A percentile compares a stretch with the other conserved stretches of the same genome.
phyloP scores from a whole-genome alignment of 2,888 invertebrate genomes.

The Carterocephalus palaemon region DNA sequence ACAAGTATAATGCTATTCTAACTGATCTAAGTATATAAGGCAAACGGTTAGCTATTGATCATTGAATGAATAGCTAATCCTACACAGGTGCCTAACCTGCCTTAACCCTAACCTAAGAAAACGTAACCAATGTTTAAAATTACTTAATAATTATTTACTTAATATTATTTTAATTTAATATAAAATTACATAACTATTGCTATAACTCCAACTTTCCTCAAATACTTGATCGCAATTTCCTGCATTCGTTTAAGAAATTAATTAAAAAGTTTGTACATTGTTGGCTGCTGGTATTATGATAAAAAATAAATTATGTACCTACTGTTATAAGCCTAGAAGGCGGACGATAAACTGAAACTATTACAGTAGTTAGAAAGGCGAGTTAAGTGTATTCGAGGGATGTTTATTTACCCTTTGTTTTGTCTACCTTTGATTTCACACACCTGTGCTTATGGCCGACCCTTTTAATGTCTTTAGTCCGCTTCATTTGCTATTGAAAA shows the following conservation, averaged over 20 bases:
- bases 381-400: constrained; percentile 54
- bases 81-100: no score
- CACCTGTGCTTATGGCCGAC: constrained; percentile 59
- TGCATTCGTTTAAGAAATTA: constrained; percentile 7
- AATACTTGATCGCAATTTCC: neutral
- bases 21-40: no score
- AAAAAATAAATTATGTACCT: neutral
- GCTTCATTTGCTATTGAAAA: constrained; percentile 44
- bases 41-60: no score
- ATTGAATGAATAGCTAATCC: no score
- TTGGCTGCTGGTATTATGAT: neutral
- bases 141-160: no score
- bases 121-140: no score
- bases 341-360: constrained; percentile 1
- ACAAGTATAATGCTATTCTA: no score
- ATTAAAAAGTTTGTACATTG: constrained; percentile 15
- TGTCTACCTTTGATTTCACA: constrained; percentile 64
- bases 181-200: no score
- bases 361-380: constrained; percentile 37
- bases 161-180: no score
- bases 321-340: neutral
- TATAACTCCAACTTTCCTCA: neutral
- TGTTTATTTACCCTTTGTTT: constrained; percentile 24
- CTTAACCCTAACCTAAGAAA: no score
- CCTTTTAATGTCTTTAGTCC: constrained; percentile 66